These are phyloP conservation scores for Pipistrellus nathusii DNA, from an alignment of 2,797 vertebrate genomes.

Conservation along the genomic window DNA sequence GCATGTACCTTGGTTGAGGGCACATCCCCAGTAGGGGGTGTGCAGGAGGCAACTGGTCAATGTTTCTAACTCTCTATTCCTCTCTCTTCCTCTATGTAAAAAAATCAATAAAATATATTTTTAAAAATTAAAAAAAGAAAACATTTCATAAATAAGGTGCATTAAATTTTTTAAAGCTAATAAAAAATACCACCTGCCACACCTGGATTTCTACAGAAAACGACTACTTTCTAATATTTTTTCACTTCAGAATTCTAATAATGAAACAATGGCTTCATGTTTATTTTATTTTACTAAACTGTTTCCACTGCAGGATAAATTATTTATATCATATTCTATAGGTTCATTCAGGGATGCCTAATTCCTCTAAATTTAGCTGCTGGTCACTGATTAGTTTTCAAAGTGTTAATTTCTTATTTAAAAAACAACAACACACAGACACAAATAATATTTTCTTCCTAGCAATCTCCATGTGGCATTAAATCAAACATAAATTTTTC, in stretches of 20 bases:
- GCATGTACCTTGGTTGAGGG: too few species aligned
- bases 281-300: slow-evolving; percentile 17
- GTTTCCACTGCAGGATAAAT: background rate
- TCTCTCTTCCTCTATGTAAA: too few species aligned
- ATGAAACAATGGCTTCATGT: slow-evolving; percentile 5
- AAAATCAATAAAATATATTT: too few species aligned
- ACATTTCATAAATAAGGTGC: background rate
- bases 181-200: background rate
- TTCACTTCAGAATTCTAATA: slow-evolving; percentile 37
- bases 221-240: slow-evolving; percentile 17
- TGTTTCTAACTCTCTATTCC: too few species aligned
- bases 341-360: background rate
- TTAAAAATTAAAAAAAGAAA: background rate
- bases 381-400: slow-evolving; percentile 10
- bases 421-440: background rate
- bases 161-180: slow-evolving; percentile 10
- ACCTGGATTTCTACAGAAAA: background rate
- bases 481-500: slow-evolving; percentile 64
- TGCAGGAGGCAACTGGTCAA: too few species aligned
- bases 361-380: background rate
- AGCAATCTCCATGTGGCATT: background rate
- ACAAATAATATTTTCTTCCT: slow-evolving; percentile 21
- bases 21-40: too few species aligned
- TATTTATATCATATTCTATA: background rate
- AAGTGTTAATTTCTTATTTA: background rate